Evolutionary conservation across 1,140 invertebrate genomes (phyloP).

Genomic region (Protaetia brevitarsis): DNA sequence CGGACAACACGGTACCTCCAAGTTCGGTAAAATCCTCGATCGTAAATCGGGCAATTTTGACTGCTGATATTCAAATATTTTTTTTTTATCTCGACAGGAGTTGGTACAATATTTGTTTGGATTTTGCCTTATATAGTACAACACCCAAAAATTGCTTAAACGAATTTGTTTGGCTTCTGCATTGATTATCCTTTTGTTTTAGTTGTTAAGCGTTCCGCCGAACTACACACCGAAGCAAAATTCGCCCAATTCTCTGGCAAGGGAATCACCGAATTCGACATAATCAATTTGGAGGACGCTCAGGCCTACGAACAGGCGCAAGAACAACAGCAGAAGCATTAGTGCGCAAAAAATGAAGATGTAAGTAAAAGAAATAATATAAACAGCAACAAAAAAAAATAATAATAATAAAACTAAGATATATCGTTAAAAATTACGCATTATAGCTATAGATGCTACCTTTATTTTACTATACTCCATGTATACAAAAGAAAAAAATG

Average conservation of each 20-base stretch:
- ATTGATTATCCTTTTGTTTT: too few species aligned
- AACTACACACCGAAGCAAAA: conserved; percentile 52
- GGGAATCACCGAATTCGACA: conserved; percentile 67
- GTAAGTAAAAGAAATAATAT: not conserved
- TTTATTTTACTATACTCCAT: conserved; percentile 21
- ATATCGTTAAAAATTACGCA: conserved; percentile 18
- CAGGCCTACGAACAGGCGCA: conserved; percentile 41
- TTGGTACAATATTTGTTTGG: too few species aligned
- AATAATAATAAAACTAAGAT: not conserved
- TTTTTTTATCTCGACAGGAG: too few species aligned
- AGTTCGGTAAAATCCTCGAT: too few species aligned
- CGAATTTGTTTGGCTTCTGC: too few species aligned
- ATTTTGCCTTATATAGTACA: too few species aligned
- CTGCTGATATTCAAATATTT: too few species aligned
- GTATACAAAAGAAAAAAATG: conserved; percentile 10
- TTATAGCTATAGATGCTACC: conserved; percentile 22
- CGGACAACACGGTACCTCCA: too few species aligned
- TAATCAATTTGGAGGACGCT: conserved; percentile 64
- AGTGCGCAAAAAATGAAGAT: not conserved
- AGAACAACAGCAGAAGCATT: not conserved
- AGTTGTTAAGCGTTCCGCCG: conserved; percentile 71
- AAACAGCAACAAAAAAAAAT: conserved; percentile 13
- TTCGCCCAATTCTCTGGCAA: conserved; percentile 76
- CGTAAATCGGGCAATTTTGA: too few species aligned
- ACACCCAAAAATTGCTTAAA: too few species aligned